Conservation (phyloP, 2,797 vertebrate species). For the Halcyon leucocephala region DNA sequence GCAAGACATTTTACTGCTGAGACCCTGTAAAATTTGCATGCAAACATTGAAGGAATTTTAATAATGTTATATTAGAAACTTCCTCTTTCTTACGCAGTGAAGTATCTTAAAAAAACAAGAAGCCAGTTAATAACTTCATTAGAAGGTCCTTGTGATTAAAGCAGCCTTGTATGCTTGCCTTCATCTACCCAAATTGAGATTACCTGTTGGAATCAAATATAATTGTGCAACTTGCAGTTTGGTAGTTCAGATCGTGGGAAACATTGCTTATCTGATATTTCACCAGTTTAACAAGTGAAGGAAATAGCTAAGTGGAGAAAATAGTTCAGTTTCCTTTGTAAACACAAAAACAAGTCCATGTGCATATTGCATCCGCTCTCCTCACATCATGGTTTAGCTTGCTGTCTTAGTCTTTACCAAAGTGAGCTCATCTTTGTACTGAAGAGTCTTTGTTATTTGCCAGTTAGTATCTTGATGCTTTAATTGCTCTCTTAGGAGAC, state of each 20-base stretch:
- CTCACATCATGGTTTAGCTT: neutral
- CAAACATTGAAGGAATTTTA: neutral
- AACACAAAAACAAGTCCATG: neutral
- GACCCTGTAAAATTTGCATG: neutral
- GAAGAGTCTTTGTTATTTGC: neutral
- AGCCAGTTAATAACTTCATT: neutral
- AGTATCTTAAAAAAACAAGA: neutral
- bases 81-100: neutral
- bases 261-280: accelerated
- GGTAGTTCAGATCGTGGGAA: neutral
- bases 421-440: neutral
- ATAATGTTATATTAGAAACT: neutral
- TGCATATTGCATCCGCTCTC: neutral
- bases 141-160: neutral
- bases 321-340: neutral
- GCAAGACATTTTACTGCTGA: neutral
- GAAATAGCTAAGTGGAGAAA: neutral
- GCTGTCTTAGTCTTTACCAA: neutral
- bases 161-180: neutral
- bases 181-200: neutral
- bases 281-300: neutral
- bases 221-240: neutral
- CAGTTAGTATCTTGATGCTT: neutral
- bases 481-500: neutral
- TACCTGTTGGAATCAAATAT: neutral